A percentile compares a stretch with the other conserved stretches of the same genome.
Conservation (phyloP, 2,113 vertebrate genomes). For the Polyodon spathula region DNA sequence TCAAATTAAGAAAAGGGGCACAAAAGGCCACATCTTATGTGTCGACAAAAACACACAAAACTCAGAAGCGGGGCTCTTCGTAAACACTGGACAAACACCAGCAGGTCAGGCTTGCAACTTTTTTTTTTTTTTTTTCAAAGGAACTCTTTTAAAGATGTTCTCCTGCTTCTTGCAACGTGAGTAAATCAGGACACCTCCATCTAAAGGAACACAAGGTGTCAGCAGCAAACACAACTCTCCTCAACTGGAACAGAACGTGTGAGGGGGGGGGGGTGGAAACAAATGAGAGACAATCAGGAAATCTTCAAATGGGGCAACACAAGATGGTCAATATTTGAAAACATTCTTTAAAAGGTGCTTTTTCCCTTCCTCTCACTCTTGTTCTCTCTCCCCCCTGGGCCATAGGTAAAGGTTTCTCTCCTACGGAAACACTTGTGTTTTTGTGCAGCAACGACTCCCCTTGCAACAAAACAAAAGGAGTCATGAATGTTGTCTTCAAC, state of each 20-base stretch:
- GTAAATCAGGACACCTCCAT: constrained; percentile 24
- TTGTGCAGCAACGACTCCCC: constrained; percentile 46
- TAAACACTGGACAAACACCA: not conserved
- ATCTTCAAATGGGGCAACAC: constrained; percentile 31
- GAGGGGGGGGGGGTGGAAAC: constrained; percentile 11
- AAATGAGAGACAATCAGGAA: constrained; percentile 25
- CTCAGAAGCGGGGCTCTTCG: not conserved
- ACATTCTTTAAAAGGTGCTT: constrained; percentile 17
- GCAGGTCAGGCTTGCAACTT: constrained; percentile 15
- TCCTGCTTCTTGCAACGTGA: constrained; percentile 17
- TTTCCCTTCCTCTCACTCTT: constrained; percentile 14
- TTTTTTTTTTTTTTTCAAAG: constrained; percentile 19
- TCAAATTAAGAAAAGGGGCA: constrained; percentile 31
- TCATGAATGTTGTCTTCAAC: constrained; percentile 85
- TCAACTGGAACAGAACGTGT: constrained; percentile 15
- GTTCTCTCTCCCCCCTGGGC: constrained; percentile 40
- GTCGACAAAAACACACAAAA: constrained; percentile 16
- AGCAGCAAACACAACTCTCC: not conserved
- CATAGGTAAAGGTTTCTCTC: constrained; percentile 25
- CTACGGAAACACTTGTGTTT: constrained; percentile 23
- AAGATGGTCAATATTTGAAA: constrained; percentile 37
- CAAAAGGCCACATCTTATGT: constrained; percentile 17
- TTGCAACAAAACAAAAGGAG: constrained; percentile 56
- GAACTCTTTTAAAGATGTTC: constrained; percentile 14
- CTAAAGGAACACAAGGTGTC: not conserved